phyloP scores from a whole-genome alignment of 1,140 invertebrate species.

The Lucilia cuprina region DNA sequence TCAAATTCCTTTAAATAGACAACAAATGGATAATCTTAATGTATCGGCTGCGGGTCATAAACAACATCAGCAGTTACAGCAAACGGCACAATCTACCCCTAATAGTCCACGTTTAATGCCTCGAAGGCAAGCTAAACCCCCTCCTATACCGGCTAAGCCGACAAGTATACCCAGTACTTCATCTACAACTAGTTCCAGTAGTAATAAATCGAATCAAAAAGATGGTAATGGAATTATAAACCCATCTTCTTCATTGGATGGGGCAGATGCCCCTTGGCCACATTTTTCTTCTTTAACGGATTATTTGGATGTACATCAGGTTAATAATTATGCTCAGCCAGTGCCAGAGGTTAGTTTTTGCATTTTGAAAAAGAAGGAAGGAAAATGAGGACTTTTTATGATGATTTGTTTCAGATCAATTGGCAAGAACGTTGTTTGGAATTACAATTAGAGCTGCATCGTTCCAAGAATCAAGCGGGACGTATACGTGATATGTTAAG shows the following conservation, averaged over 20 bases:
- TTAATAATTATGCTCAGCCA: slow-evolving; percentile 59
- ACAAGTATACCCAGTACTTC: slow-evolving; percentile 17
- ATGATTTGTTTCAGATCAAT: slow-evolving; percentile 61
- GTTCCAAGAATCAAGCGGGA: slow-evolving; percentile 82
- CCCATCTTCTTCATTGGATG: slow-evolving; percentile 49
- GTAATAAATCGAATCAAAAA: not conserved
- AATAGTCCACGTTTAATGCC: slow-evolving; percentile 75
- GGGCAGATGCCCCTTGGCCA: slow-evolving; percentile 57
- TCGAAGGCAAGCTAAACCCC: slow-evolving; percentile 66
- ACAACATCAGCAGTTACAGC: slow-evolving; percentile 28
- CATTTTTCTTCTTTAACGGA: slow-evolving; percentile 59
- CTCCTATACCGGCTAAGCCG: slow-evolving; percentile 65
- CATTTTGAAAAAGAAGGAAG: not conserved
- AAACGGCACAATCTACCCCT: slow-evolving; percentile 67
- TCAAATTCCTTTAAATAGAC: slow-evolving; percentile 49
- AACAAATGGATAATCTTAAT: slow-evolving; percentile 29
- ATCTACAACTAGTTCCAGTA: not conserved
- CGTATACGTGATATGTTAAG: slow-evolving; percentile 83
- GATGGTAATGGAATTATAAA: slow-evolving; percentile 33
- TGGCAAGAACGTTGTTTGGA: slow-evolving; percentile 87
- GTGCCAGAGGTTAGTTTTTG: slow-evolving; percentile 51
- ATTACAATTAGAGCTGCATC: slow-evolving; percentile 81
- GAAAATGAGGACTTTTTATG: not conserved
- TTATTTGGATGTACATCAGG: slow-evolving; percentile 56
- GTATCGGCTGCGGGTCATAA: slow-evolving; percentile 28